Evolutionary conservation across 2,113 vertebrate genomes (phyloP), one percentile per base, ranked within the genome.

Genomic region (Pelobates fuscus): DNA sequence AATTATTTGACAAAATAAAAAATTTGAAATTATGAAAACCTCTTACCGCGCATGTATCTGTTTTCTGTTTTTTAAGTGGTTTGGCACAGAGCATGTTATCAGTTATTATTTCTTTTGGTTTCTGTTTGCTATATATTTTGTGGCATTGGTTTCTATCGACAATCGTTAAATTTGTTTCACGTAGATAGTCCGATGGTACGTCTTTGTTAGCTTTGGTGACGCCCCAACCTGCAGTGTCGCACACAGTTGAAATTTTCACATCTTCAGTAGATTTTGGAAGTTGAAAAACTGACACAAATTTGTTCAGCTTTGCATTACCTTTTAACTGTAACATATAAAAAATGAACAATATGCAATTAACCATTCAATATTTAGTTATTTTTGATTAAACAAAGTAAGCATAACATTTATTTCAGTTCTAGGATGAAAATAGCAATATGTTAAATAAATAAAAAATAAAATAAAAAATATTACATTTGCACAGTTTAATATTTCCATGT

Each of bases 31-130:
- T n/a, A n/a, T n/a, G n/a, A n/a, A n/a, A n/a, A n/a, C n/a, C n/a
- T n/a, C 75, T 81, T 75, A 81, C 55, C 14, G 1, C 0, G 0
- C 43, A 81, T 46, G 29, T 0, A 49, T 77, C 2, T 0, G 23
- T 0, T 0, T 54, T 1, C 0, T 2, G 46, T 5, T 2, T 11
- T 0, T 67, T 67, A 27, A 8, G 5, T 30, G 72, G 26, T 26
- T 64, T 64, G 2, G 72, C 72, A 17, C 72, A 76, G 2, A 76
- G 44, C 72, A 76, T 76, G 26, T 8, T 67, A 5, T 2, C 32
- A 55, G n/a, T 67, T 60, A 76, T 76, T 1, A 1, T 26, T n/a
- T 5, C 0, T 46, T 29, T 24, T 17, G 18, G 17, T 4, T 62
- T 62, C 2, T 4, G 2, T 20, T 67, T 67, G 2, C 11, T 26